Percentiles rank a stretch among this genome's conserved stretches.
Evolutionary conservation across 1,140 invertebrate genomes (phyloP).

Genomic region (Chelonus insularis): DNA sequence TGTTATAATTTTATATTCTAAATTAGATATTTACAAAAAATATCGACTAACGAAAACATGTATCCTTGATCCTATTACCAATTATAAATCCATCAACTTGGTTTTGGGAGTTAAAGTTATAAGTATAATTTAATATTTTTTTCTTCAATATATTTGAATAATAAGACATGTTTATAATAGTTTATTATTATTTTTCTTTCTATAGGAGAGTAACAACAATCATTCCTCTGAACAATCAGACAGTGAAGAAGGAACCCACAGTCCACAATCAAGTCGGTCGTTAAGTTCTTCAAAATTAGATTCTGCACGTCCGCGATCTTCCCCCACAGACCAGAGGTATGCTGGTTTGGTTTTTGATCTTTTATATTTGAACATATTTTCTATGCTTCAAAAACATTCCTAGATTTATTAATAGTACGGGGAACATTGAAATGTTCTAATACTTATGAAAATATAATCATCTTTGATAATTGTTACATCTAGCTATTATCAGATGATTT

Average conservation of each 20-base stretch:
- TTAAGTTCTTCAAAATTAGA: conserved; percentile 33
- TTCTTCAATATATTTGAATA: too few species aligned
- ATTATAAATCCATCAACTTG: conserved; percentile 8
- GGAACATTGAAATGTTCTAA: too few species aligned
- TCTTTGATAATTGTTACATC: too few species aligned
- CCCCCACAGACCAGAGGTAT: conserved; percentile 54
- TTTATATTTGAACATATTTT: too few species aligned
- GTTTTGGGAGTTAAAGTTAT: conserved; percentile 17
- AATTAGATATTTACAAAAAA: too few species aligned
- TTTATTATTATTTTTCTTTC: conserved; percentile 32
- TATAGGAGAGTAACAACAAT: conserved; percentile 59
- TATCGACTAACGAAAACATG: conserved; percentile 17
- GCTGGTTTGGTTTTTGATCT: conserved; percentile 42
- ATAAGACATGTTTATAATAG: too few species aligned
- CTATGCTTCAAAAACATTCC: too few species aligned
- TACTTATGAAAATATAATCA: too few species aligned
- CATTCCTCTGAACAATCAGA: conserved; percentile 51
- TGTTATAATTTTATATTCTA: too few species aligned
- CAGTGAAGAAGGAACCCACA: conserved; percentile 40
- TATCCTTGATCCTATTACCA: conserved; percentile 13
- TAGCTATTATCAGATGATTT: too few species aligned
- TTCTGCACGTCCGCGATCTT: conserved; percentile 33
- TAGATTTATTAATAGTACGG: too few species aligned
- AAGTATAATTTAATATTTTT: conserved; percentile 2
- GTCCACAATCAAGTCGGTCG: conserved; percentile 9